Percentiles rank a stretch among this genome's conserved stretches.
Evolutionary conservation across 2,888 invertebrate genomes (phyloP).

Genomic region (Drosophila anomalipes): DNA sequence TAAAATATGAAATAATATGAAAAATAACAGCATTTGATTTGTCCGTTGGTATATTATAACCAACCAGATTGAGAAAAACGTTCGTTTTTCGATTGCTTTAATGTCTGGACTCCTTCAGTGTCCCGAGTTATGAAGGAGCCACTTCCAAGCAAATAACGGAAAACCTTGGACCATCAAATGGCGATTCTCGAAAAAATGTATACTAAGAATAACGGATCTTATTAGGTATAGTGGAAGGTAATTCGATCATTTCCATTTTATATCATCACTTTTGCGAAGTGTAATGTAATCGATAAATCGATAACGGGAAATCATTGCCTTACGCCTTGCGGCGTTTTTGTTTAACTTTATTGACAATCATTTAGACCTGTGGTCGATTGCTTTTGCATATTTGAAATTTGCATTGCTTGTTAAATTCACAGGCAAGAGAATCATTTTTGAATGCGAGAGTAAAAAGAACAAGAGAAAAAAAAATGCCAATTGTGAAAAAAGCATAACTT

Average conservation of each 20-base stretch:
- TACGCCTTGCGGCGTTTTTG: neutral
- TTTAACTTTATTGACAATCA: neutral
- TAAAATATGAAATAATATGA: neutral
- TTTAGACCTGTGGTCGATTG: constrained; percentile 1
- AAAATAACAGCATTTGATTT: neutral
- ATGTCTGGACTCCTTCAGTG: neutral
- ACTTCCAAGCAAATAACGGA: neutral
- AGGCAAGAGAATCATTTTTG: constrained; percentile 38
- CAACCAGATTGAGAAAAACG: neutral
- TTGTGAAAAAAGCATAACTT: constrained; percentile 61
- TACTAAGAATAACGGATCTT: neutral
- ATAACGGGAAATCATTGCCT: neutral
- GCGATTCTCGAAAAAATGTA: neutral
- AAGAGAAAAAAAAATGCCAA: constrained; percentile 13
- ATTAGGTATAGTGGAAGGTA: neutral
- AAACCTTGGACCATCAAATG: neutral
- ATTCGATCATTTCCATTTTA: neutral
- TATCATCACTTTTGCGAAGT: neutral
- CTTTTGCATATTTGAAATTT: neutral
- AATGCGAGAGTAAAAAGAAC: neutral
- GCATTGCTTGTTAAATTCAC: constrained; percentile 9
- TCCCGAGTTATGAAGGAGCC: neutral
- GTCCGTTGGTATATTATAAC: neutral
- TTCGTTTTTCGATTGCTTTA: neutral
- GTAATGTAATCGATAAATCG: neutral